Conservation (phyloP, 1,140 invertebrate species). For the Octopus bimaculoides region DNA sequence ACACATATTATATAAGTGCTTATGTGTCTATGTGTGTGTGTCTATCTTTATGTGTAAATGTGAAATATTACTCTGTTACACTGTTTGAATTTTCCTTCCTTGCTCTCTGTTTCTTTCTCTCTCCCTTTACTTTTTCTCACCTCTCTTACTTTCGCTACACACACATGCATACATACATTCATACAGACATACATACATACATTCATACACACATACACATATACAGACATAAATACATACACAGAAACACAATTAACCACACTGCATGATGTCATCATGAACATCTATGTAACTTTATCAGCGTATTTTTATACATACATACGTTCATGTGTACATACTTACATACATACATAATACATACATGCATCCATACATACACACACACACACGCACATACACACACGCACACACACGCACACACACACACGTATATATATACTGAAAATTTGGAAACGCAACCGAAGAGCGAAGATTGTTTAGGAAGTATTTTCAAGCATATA, state of each 20-base stretch:
- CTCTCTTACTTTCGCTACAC: neutral
- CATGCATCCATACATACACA: neutral
- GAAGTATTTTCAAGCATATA: too few relatives aligned
- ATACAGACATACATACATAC: neutral
- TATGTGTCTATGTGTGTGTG: neutral
- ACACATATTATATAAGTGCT: neutral
- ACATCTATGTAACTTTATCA: neutral
- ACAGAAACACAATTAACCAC: neutral
- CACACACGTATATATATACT: neutral
- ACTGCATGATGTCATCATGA: neutral
- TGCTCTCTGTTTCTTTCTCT: neutral
- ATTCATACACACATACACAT: neutral
- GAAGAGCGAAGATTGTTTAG: too few relatives aligned
- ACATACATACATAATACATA: neutral
- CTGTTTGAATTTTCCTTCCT: too few relatives aligned
- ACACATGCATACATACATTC: neutral
- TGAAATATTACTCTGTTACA: too few relatives aligned
- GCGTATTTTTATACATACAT: neutral
- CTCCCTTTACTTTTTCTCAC: neutral
- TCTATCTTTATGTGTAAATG: too few relatives aligned
- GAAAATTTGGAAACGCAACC: too few relatives aligned
- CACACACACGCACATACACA: neutral
- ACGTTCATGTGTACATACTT: neutral
- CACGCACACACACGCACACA: neutral
- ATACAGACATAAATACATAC: neutral